phyloP scores from a whole-genome alignment of 2,113 vertebrate genomes.

The Pachyramphus minor region DNA sequence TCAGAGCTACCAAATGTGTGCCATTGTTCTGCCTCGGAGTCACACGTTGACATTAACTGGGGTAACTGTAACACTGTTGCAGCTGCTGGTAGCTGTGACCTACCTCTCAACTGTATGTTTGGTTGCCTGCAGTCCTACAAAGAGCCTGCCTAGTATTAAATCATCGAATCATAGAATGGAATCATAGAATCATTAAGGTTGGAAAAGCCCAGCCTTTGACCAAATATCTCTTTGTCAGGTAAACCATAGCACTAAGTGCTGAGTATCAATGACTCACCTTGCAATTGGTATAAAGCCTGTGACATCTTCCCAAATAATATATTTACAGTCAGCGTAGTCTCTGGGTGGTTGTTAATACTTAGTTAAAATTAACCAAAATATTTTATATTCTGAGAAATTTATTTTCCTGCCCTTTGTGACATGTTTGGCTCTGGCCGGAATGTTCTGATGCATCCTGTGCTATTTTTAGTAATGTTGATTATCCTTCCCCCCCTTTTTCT shows the following conservation, averaged over 20 bases:
- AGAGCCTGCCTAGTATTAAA: not conserved
- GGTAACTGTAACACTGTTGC: not conserved
- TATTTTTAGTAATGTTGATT: not conserved
- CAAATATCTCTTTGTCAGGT: not conserved
- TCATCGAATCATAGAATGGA: not conserved
- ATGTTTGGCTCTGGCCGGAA: not conserved
- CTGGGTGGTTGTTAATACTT: not conserved
- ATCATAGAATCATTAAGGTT: not conserved
- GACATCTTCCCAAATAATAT: not conserved
- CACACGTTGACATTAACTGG: not conserved
- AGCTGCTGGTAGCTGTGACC: not conserved
- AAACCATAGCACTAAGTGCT: not conserved
- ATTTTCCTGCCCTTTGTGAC: not conserved
- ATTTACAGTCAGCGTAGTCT: not conserved
- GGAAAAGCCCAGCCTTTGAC: not conserved
- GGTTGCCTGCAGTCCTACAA: not conserved
- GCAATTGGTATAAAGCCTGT: not conserved
- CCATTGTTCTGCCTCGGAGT: not conserved
- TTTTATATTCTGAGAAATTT: not conserved
- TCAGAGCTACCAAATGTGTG: not conserved
- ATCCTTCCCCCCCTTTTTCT: not conserved
- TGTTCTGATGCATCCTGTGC: not conserved
- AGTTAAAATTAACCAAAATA: slow-evolving; percentile 17
- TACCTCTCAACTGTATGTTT: not conserved
- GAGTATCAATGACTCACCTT: not conserved